Conservation (phyloP, 1,140 invertebrate species). For the Melanaphis sacchari region DNA sequence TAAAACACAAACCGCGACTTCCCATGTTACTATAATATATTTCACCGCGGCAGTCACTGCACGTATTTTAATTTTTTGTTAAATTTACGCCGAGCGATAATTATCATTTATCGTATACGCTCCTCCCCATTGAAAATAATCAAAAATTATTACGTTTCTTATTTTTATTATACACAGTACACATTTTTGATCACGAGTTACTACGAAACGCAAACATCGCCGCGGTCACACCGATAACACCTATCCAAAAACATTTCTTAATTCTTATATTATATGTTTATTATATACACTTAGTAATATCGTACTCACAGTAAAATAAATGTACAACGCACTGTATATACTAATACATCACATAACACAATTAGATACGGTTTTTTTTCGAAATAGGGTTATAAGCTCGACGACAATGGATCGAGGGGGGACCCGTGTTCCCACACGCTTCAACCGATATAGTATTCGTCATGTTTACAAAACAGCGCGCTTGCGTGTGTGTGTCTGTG, state of each 20-base stretch:
- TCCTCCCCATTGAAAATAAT: not conserved
- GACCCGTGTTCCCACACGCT: not conserved
- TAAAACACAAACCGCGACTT: not conserved
- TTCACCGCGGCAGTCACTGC: not conserved
- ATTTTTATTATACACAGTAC: not conserved
- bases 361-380: conserved; percentile 41
- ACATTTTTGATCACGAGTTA: not conserved
- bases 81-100: not conserved
- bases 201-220: not conserved
- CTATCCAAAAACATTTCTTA: not conserved
- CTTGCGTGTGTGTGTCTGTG: not conserved
- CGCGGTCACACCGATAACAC: not conserved
- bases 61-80: not conserved
- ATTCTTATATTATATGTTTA: not conserved
- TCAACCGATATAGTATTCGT: conserved; percentile 10
- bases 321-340: not conserved
- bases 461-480: conserved; percentile 22
- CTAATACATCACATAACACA: not conserved
- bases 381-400: conserved; percentile 22
- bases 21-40: not conserved
- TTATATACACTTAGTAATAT: not conserved
- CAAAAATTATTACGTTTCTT: not conserved
- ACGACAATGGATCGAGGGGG: not conserved
- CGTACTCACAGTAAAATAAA: not conserved
- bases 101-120: not conserved